Evolutionary conservation across 2,113 vertebrate species (phyloP), one percentile per base, ranked within the genome.

Genomic region (Rhea pennata): DNA sequence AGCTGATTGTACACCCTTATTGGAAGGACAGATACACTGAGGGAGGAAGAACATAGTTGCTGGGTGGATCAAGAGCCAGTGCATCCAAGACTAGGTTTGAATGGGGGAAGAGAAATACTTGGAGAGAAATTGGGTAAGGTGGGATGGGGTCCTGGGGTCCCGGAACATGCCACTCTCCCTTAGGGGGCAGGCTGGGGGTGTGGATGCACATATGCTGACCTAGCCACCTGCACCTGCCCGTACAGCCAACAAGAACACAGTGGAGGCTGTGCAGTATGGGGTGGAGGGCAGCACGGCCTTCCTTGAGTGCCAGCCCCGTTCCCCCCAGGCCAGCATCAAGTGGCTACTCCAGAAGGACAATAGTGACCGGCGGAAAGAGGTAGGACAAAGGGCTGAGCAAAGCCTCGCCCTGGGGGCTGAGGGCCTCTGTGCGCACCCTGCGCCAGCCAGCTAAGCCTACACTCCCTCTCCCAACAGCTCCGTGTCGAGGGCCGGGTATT

Each of bases 331-430:
- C 95, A 98, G 98, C 7, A 66, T 99, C 39, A 99, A 99, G 92
- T 99, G 99, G 99, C 98, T 99, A 76, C 98, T 99, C 84, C 99
- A 99, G 98, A 99, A 99, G 95, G 99, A 99, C 96, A 98, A 99
- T 98, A 99, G 98, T 4, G 99, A 99, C 97, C 97, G 99, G 73
- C 99, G 98, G 95, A 99, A 99, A 92, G 99, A 99, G 99, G 99
- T 99, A 96, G 97, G 97, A 48, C 76, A 7, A 66, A 72, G 39
- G 5, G 5, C 3, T 22, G 76, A 15, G 36, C 14, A 8, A 39
- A 16, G 12, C 36, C 44, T 8, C 4, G 44, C 5, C 0, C 12
- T 0, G 1, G 15, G 11, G 29, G 39, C 3, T 14, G 40, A n/a
- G 6, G 2, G 75, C 15, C 44, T 15, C 44, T 46, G 44, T 15